These are phyloP conservation scores for Anhinga rufa DNA, from an alignment of 2,113 vertebrate genomes.

Conservation along the genomic window DNA sequence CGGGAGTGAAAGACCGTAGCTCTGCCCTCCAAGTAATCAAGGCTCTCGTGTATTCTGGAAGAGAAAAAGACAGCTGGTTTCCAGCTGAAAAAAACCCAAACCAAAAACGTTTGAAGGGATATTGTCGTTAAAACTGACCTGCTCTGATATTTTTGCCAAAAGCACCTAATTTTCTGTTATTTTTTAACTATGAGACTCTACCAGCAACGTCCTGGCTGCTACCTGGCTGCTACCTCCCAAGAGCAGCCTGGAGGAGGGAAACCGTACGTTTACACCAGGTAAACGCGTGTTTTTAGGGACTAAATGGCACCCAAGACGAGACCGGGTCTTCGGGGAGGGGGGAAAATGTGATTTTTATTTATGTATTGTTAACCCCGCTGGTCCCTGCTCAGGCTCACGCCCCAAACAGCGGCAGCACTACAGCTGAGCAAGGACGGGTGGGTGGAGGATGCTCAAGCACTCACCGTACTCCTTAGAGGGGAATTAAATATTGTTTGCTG, in stretches of 20 bases:
- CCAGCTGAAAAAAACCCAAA: background rate
- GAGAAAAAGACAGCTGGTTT: background rate
- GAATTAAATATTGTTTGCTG: background rate
- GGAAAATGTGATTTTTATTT: background rate
- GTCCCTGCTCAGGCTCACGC: background rate
- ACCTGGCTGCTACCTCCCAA: too few species aligned
- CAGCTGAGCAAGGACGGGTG: background rate
- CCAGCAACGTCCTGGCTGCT: accelerated
- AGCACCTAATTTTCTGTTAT: background rate
- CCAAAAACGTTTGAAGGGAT: background rate
- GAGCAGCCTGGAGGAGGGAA: background rate
- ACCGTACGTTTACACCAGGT: too few species aligned
- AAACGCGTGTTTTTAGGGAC: accelerated
- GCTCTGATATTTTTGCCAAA: background rate
- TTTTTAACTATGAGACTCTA: background rate
- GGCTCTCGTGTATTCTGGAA: conserved; percentile 73
- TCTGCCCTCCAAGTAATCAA: conserved; percentile 71
- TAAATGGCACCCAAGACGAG: background rate
- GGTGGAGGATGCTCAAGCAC: background rate
- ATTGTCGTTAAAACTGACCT: background rate
- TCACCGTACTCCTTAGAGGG: background rate
- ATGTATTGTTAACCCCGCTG: background rate
- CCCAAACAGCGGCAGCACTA: background rate
- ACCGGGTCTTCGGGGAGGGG: accelerated
- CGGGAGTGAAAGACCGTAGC: conserved; percentile 73